A percentile compares a stretch with the other conserved stretches of the same genome.
Evolutionary conservation across 2,888 invertebrate genomes (phyloP).

Genomic region (Zeuzera pyrina): DNA sequence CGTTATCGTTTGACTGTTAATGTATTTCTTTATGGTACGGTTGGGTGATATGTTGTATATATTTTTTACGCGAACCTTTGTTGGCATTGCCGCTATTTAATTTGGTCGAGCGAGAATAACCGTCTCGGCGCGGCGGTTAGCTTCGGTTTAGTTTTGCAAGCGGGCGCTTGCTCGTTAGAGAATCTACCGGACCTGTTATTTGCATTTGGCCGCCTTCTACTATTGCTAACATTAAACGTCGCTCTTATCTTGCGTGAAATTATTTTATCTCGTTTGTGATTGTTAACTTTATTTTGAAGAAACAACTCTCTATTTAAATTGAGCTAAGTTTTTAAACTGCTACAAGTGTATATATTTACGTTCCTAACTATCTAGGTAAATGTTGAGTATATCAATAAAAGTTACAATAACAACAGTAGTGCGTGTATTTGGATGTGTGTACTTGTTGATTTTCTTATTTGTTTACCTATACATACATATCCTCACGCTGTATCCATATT

Average conservation of each 20-base stretch:
- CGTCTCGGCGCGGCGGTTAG: slow-evolving; percentile 2
- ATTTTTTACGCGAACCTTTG: slow-evolving; percentile 23
- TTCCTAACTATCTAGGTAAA: too few relatives aligned
- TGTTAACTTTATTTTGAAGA: too few relatives aligned
- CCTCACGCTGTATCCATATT: too few relatives aligned
- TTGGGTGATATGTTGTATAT: slow-evolving; percentile 27
- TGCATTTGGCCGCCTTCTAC: slow-evolving; percentile 26
- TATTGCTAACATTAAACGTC: slow-evolving; percentile 37
- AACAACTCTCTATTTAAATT: too few relatives aligned
- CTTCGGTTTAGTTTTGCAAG: slow-evolving; percentile 14
- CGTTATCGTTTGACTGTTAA: slow-evolving; percentile 19
- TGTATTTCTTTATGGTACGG: slow-evolving; percentile 17
- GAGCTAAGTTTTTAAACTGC: too few relatives aligned
- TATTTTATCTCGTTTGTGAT: too few relatives aligned
- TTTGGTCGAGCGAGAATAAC: slow-evolving; percentile 25
- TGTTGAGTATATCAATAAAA: too few relatives aligned
- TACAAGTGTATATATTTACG: too few relatives aligned
- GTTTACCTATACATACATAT: too few relatives aligned
- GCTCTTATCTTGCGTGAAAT: slow-evolving; percentile 44
- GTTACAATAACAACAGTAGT: too few relatives aligned
- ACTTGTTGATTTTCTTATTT: too few relatives aligned
- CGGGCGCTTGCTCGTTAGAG: slow-evolving; percentile 20
- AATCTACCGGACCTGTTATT: slow-evolving; percentile 36
- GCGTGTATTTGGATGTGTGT: too few relatives aligned
- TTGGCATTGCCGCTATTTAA: slow-evolving; percentile 41